Evolutionary conservation across 2,113 vertebrate species (phyloP), one percentile per base, ranked within the genome.

Genomic region (Dipodomys spectabilis): DNA sequence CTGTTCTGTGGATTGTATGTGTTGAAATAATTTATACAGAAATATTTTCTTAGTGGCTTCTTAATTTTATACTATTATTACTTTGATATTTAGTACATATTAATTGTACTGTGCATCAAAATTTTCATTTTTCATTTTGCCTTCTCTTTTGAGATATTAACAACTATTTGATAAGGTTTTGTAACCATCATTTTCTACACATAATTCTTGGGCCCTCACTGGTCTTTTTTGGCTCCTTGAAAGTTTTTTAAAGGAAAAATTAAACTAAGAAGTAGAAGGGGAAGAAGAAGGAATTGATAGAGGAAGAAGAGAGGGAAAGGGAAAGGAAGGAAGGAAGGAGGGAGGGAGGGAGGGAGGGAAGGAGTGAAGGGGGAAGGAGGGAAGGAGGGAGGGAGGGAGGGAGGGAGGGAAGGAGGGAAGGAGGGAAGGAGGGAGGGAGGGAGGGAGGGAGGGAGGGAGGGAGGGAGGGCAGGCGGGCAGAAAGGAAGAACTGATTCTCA

Each of bases 41-140:
- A 91, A 39, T 13, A 73, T 16, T 92, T 81, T 90, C 30, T 82
- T 23, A 90, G 68, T 16, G 73, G 32, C 19, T 93, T 90, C 68
- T 18, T 16, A 6, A 49, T 86, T 88, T 62, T 68, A 60, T 11
- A 11, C 57, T 62, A 5, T 62, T 62, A 62, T 22, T 62, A 62
- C 60, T 62, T 16, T 19, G 16, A 22, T 18, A 67, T 89, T 84
- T 23, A 53, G 30, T 2, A 10, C 79, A 16, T 62, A 62, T 62
- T 22, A 22, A 18, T 62, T 62, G n/a, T 8, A 77, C n/a, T 85
- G 22, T 15, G 4, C 12, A n/a, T 65, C 53, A 75, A 64, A 67
- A 49, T 3, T 44, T 73, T 25, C 8, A 35, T 39, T 28, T 57
- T 64, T 53, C 8, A 35, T 77, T 39, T 72, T 20, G 3, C 20